Base-by-base conservation (phyloP, 1,140 invertebrate genomes). In the Coenobita brevimanus region DNA sequence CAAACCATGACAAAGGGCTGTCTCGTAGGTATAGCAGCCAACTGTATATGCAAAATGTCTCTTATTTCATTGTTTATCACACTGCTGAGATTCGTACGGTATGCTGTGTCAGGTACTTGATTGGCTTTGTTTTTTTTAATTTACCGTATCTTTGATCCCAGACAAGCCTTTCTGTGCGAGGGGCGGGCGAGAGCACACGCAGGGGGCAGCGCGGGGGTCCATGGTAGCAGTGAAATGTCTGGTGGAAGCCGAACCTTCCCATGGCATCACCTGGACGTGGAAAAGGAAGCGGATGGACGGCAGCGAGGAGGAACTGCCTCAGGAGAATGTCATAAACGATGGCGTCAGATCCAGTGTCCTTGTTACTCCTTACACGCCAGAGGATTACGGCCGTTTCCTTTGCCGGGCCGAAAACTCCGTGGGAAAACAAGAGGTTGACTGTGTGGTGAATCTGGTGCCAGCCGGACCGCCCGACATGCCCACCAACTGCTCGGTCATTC, bases 381-480 rank as follows among this genome's bases (percentile, higher is more conserved):
- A 94, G 88, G 95, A 96, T 92, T 96, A 96, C 88, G 95, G 95
- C 36, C 71, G 64, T 3, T 57, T 79, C 27, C 64, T 88, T 10
- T 82, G 82, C 64, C 78, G 80, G 33, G 89, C 89, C 38, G 94
- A 93, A 79, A 96, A 96, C 91, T 92, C 94, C 1, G 94, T 95
- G 4, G 95, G 95, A 4, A 94, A 94, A 64, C 95, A 96, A 91
- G 92, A 92, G 24, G 93, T 94, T 33, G 94, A 95, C 0, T 96
- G 95, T 92, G 93, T 95, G 15, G 95, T 95, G 92, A 95, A 94
- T 69, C 93, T 96, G 62, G 94, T 96, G 88, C 94, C 95, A 2
- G 95, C 95, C 2, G 94, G 93, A 33, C 96, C 96, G 91, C 96
- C 96, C 10, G 96, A 97, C 92, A 94, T 95, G 3, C 96, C 96